Percentiles rank a stretch among this genome's conserved stretches.
Conservation (phyloP, 2,113 vertebrate species). For the Labrus mixtus region DNA sequence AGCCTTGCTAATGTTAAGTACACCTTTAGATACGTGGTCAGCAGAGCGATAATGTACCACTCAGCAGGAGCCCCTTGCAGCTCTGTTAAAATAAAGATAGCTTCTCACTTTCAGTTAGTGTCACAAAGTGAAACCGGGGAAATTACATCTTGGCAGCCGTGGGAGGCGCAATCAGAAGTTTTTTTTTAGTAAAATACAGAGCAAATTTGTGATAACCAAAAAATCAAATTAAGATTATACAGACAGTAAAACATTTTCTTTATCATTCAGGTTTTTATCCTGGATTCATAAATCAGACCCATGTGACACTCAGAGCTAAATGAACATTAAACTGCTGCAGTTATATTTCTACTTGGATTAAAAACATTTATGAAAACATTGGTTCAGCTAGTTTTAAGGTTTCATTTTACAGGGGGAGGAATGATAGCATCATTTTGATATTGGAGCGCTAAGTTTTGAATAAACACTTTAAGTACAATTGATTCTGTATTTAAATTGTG, state of each 20-base stretch:
- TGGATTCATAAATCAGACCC: not conserved
- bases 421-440: no score
- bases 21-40: slow-evolving; percentile 34
- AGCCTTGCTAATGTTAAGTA: slow-evolving; percentile 32
- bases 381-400: no score
- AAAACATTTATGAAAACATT: slow-evolving; percentile 3
- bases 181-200: not conserved
- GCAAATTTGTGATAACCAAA: slow-evolving; percentile 5
- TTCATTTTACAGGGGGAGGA: no score
- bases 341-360: not conserved
- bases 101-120: slow-evolving; percentile 7
- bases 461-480: no score
- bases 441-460: no score
- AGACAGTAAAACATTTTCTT: not conserved
- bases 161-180: not conserved
- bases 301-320: not conserved
- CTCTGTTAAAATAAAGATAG: slow-evolving; percentile 17
- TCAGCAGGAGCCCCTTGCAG: slow-evolving; percentile 38
- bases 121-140: not conserved
- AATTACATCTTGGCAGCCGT: not conserved
- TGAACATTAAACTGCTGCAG: not conserved
- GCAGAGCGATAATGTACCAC: slow-evolving; percentile 32
- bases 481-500: no score
- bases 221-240: not conserved
- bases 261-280: not conserved